Conservation (phyloP, 2,888 invertebrate species). For the Chelonus formosanus region DNA sequence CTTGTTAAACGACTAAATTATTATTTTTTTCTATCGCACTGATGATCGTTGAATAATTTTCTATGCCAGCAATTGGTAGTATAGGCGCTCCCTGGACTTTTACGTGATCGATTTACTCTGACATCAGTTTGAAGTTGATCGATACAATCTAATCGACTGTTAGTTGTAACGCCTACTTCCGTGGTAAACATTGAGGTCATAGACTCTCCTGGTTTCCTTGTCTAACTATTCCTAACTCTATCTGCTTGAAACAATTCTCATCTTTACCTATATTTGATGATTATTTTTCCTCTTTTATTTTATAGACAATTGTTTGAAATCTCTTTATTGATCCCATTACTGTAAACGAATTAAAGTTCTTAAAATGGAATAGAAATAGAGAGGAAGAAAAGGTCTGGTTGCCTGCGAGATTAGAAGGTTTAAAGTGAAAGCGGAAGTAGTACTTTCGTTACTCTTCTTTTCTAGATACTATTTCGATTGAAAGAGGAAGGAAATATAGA, state of each 20-base stretch:
- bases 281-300: not conserved
- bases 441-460: slow-evolving; percentile 23
- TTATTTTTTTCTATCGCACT: not conserved
- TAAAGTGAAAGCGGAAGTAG: slow-evolving; percentile 19
- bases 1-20: too few species aligned
- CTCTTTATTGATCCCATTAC: slow-evolving; percentile 54
- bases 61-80: not conserved
- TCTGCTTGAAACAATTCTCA: slow-evolving; percentile 4
- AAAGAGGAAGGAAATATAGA: not conserved
- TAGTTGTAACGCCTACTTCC: slow-evolving; percentile 34
- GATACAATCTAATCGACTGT: slow-evolving; percentile 31
- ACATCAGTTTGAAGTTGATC: slow-evolving; percentile 30
- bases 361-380: not conserved
- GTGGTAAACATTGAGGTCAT: slow-evolving; percentile 38
- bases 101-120: slow-evolving; percentile 29
- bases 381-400: slow-evolving; percentile 21
- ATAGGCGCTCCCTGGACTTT: not conserved
- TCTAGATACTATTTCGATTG: slow-evolving; percentile 10
- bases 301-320: slow-evolving; percentile 48
- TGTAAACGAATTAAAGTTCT: slow-evolving; percentile 31
- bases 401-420: slow-evolving; percentile 12
- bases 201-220: slow-evolving; percentile 11
- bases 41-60: slow-evolving; percentile 1
- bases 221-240: not conserved
- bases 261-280: not conserved